Evolutionary conservation across 2,113 vertebrate species (phyloP), one percentile per base, ranked within the genome.

Genomic region (Sphyrna mokarran): DNA sequence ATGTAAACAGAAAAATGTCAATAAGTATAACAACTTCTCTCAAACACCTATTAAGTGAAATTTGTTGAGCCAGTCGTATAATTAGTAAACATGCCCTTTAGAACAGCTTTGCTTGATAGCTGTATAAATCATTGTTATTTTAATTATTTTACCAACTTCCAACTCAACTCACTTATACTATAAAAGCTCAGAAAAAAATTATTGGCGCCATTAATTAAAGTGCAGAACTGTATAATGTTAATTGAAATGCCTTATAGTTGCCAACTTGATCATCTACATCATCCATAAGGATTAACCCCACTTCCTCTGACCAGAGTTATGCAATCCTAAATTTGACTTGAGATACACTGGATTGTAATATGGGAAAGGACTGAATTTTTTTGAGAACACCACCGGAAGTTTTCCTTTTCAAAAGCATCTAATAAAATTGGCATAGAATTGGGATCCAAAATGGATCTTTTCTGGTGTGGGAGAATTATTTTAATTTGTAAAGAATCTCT

Each of bases 1-100:
- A 72, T 72, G 94, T 95, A 95, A 95, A 95, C 54, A 95, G 68
- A 72, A 72, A 95, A 70, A 95, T 72, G 69, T 95, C 68, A 95
- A 95, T 76, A 48, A 95, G 94, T 66, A 66, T 22, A 70, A 72
- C 26, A 76, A 48, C n/a, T 48, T 95, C 68, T 70, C 69, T 72
- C 23, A 72, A 70, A 95, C 26, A 54, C 20, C 94, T 95, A 48
- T 95, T 72, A 95, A 72, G 43, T 95, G 66, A 43, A 95, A 70
- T 95, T 69, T 72, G 72, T 95, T 95, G 72, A 95, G 69, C 69
- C 40, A 72, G 40, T 95, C 23, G 48, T 72, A 95, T 72, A 72
- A 95, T 70, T 48, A 95, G 94, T 11, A 95, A 48, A 69, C 69
- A 95, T 54, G 40, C 94, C 68, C 94, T 95, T 29, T 72, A 76